Conservation (phyloP, 1,140 invertebrate genomes). For the Euura lappo region DNA sequence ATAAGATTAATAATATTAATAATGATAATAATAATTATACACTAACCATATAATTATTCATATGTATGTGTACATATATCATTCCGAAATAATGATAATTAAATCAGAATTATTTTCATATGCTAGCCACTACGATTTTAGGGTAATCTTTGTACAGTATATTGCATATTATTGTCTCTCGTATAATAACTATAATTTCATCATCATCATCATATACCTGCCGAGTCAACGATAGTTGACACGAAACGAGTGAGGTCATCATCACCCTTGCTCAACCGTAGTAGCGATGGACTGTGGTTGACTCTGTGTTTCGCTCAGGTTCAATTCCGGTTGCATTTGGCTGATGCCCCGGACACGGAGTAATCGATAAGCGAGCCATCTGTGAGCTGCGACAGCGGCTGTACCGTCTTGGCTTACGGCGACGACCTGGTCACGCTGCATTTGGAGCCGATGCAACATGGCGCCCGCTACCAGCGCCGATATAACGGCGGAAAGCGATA, state of each 20-base stretch:
- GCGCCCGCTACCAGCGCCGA: constrained; percentile 80
- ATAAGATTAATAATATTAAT: neutral
- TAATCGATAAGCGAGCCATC: constrained; percentile 75
- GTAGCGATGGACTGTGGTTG: constrained; percentile 34
- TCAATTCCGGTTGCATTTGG: neutral
- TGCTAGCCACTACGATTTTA: constrained; percentile 43
- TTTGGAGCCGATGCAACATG: constrained; percentile 75
- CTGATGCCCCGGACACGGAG: constrained; percentile 61
- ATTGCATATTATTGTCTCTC: constrained; percentile 55
- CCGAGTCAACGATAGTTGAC: constrained; percentile 23
- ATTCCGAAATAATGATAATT: neutral
- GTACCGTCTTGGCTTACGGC: constrained; percentile 56
- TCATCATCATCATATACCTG: neutral
- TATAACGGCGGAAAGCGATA: constrained; percentile 83
- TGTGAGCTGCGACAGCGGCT: constrained; percentile 60
- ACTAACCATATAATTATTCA: neutral
- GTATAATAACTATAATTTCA: neutral
- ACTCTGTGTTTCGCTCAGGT: constrained; percentile 10
- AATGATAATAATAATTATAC: constrained; percentile 1
- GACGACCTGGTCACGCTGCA: constrained; percentile 69
- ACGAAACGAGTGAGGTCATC: too few species aligned
- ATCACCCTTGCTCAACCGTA: constrained; percentile 40
- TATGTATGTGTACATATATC: neutral
- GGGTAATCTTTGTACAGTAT: constrained; percentile 57
- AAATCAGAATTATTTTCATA: neutral